Evolutionary conservation across 2,888 invertebrate genomes (phyloP).

Genomic region (Elegia similella): DNA sequence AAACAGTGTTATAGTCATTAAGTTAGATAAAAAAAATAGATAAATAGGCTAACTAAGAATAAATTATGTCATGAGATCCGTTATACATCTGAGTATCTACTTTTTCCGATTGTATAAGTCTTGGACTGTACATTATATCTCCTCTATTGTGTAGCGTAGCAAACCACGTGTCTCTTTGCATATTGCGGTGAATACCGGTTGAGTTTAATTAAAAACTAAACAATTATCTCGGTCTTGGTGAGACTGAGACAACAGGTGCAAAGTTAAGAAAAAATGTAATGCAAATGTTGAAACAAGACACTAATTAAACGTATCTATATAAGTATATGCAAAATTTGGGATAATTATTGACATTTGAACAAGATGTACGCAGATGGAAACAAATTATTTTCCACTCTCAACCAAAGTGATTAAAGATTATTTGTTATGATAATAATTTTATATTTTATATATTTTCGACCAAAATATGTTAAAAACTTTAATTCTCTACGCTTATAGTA

Average conservation of each 20-base stretch:
- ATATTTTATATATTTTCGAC: no score
- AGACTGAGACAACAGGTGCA: constrained; percentile 5
- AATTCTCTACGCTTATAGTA: no score
- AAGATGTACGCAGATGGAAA: no score
- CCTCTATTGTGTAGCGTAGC: background rate
- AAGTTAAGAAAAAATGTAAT: background rate
- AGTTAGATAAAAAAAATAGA: no score
- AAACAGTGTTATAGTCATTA: no score
- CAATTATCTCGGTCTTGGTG: constrained; percentile 6
- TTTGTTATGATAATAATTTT: no score
- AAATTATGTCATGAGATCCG: background rate
- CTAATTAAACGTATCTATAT: background rate
- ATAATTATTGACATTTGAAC: no score
- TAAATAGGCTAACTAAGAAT: no score
- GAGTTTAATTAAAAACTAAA: constrained; percentile 13
- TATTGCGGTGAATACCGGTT: constrained; percentile 1
- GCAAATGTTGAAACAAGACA: background rate
- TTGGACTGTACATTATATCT: background rate
- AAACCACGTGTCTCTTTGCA: constrained; percentile 11
- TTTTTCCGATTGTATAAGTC: background rate
- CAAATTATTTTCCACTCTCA: no score
- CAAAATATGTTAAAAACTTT: no score
- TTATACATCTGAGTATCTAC: background rate
- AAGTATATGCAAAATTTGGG: background rate
- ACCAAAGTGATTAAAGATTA: no score